These are phyloP conservation scores for Aphelenchoides besseyi DNA, from an alignment of 1,140 invertebrate species.

Conservation along the genomic window DNA sequence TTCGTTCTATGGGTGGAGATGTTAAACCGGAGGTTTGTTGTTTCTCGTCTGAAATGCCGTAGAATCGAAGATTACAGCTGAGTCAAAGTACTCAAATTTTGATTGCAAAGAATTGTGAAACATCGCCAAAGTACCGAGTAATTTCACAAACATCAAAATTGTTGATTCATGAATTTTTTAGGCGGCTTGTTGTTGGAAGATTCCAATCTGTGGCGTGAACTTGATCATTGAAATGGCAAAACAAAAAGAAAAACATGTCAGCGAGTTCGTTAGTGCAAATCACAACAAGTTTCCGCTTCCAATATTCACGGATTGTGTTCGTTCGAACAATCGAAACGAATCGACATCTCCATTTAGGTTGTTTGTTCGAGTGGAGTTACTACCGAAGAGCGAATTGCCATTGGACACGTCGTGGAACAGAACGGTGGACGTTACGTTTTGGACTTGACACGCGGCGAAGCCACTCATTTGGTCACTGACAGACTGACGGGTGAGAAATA, in stretches of 20 bases:
- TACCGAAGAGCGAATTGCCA: not conserved
- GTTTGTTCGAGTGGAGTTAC: not conserved
- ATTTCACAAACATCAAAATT: not conserved
- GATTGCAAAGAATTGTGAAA: constrained; percentile 9
- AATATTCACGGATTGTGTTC: constrained; percentile 6
- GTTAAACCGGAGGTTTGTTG: not conserved
- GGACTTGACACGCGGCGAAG: not conserved
- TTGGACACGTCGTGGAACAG: not conserved
- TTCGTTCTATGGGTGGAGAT: not conserved
- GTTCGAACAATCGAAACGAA: not conserved
- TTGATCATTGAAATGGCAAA: not conserved
- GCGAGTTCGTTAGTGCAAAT: not conserved
- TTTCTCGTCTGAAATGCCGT: not conserved
- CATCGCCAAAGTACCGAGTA: constrained; percentile 9
- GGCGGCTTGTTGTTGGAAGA: constrained; percentile 8
- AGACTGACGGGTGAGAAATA: not conserved
- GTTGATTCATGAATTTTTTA: constrained; percentile 11
- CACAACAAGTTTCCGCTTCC: not conserved
- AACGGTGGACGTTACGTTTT: constrained; percentile 10
- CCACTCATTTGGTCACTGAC: constrained; percentile 10
- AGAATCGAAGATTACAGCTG: too few relatives aligned
- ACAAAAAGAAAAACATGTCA: not conserved
- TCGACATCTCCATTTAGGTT: not conserved
- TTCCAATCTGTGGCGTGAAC: not conserved
- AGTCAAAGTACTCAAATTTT: not conserved